phyloP scores from a whole-genome alignment of 2,888 invertebrate genomes.

The Hedya salicella region DNA sequence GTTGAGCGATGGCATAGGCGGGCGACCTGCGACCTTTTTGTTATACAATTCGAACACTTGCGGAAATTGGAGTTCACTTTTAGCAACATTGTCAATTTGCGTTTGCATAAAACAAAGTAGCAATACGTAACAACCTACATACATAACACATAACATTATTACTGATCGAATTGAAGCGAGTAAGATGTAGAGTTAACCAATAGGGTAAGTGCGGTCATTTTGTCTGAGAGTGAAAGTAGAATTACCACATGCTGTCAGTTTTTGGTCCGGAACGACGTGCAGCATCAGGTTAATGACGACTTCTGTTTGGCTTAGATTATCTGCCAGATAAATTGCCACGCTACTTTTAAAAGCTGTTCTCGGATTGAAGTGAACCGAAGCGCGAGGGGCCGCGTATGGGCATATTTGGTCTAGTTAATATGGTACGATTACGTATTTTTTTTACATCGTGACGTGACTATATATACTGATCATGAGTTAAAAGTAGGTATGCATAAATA shows the following conservation, averaged over 20 bases:
- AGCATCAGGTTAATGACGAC: constrained; percentile 46
- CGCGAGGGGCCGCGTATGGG: not conserved
- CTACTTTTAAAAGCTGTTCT: constrained; percentile 28
- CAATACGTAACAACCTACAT: constrained; percentile 26
- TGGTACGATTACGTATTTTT: too few relatives aligned
- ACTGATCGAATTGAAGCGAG: constrained; percentile 32
- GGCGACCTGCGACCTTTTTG: not conserved
- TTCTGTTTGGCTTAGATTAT: constrained; percentile 54
- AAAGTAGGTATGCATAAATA: too few relatives aligned
- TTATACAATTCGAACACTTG: not conserved
- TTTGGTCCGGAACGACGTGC: constrained; percentile 53
- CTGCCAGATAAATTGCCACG: constrained; percentile 56
- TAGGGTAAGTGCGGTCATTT: constrained; percentile 57
- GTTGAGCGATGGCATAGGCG: not conserved
- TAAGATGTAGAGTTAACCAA: constrained; percentile 44
- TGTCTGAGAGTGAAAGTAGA: constrained; percentile 72
- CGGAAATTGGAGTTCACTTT: not conserved
- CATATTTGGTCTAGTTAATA: too few relatives aligned
- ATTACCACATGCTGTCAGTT: constrained; percentile 57
- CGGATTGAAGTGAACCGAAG: not conserved
- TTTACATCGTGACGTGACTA: too few relatives aligned
- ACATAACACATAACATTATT: constrained; percentile 5
- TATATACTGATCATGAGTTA: too few relatives aligned
- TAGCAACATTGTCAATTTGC: not conserved
- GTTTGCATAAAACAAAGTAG: constrained; percentile 1